phyloP scores from a whole-genome alignment of 30 jellyfish, hydroid and myxozoan species.

The Rhopilema esculentum region DNA sequence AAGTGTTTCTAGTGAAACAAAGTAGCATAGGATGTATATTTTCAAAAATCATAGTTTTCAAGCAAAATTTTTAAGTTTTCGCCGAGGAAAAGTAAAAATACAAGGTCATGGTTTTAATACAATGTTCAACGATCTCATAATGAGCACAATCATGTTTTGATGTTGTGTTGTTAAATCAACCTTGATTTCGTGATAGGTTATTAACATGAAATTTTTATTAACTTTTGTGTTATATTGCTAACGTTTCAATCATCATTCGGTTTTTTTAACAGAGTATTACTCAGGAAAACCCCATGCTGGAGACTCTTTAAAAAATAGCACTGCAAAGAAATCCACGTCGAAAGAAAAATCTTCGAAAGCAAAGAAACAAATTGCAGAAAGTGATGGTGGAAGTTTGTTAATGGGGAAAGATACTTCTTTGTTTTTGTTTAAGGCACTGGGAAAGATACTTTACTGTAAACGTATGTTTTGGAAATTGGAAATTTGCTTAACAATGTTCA shows the following conservation, averaged over 20 bases:
- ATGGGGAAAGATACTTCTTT: conserved; percentile 77
- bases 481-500: no score
- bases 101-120: no score
- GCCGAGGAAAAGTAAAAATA: no score
- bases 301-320: background rate
- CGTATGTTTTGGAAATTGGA: conserved; percentile 55
- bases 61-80: no score
- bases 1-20: no score
- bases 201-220: no score
- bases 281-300: background rate
- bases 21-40: no score
- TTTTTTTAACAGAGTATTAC: background rate
- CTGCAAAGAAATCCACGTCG: background rate
- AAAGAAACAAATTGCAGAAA: background rate
- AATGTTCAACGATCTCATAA: no score
- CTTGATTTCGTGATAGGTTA: no score
- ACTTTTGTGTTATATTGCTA: background rate
- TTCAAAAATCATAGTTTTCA: no score
- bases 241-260: background rate
- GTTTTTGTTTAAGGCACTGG: conserved; percentile 83
- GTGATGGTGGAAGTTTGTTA: background rate
- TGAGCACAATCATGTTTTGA: no score
- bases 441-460: conserved; percentile 84
- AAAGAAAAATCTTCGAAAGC: background rate
- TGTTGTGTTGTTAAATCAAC: no score